These are phyloP conservation scores for Lamprotornis superbus DNA, from an alignment of 2,113 vertebrate genomes.

Conservation along the genomic window DNA sequence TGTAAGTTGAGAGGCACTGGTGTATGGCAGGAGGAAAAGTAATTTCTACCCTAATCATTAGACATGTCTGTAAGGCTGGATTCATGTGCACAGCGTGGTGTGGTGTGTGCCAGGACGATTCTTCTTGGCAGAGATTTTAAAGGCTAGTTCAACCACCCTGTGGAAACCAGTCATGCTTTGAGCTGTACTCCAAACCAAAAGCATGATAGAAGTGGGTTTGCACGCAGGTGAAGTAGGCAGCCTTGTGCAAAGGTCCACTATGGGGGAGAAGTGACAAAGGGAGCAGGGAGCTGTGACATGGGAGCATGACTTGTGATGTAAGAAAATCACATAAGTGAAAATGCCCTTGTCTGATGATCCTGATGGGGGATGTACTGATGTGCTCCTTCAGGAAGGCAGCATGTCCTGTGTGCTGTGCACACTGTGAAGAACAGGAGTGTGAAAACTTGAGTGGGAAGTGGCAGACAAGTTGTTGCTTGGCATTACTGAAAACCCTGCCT, in stretches of 20 bases:
- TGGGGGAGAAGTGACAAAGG: not conserved
- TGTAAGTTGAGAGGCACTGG: not conserved
- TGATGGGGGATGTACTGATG: not conserved
- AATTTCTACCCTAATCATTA: not conserved
- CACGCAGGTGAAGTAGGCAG: accelerated
- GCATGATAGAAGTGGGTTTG: not conserved
- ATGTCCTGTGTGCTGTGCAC: not conserved
- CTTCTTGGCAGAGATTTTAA: not conserved
- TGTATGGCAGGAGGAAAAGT: not conserved
- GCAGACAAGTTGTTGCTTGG: not conserved
- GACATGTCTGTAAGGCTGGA: not conserved
- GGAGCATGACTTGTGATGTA: not conserved
- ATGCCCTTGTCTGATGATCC: not conserved
- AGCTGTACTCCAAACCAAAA: not conserved
- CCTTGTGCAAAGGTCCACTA: not conserved
- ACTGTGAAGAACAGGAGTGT: not conserved
- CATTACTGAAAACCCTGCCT: not conserved
- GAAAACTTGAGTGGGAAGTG: not conserved
- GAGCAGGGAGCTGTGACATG: not conserved
- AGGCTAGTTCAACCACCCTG: not conserved
- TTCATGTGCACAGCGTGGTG: not conserved
- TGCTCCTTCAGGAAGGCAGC: not conserved
- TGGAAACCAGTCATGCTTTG: not conserved
- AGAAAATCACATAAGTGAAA: not conserved
- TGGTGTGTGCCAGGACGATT: not conserved